phyloP scores from a whole-genome alignment of 2,113 vertebrate species.

The Rhineura floridana region DNA sequence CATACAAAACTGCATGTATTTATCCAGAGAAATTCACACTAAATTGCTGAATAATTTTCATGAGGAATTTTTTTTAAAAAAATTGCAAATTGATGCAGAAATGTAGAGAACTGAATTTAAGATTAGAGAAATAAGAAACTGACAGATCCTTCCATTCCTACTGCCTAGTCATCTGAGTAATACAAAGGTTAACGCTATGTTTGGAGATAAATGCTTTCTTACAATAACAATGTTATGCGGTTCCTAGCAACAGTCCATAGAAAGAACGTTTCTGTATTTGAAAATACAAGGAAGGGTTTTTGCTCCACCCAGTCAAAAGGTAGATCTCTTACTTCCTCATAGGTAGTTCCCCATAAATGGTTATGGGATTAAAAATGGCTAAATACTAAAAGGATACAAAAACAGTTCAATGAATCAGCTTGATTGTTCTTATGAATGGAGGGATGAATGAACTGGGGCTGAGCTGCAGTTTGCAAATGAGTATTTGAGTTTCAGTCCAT shows the following conservation, averaged over 20 bases:
- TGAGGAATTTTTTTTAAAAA: no score
- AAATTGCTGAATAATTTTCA: no score
- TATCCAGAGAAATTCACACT: no score
- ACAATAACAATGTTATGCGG: not conserved
- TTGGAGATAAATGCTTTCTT: not conserved
- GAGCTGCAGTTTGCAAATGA: not conserved
- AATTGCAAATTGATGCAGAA: no score
- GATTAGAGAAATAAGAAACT: no score
- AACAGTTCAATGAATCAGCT: not conserved
- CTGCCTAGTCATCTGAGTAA: not conserved
- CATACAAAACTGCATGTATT: no score
- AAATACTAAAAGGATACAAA: conserved; percentile 11
- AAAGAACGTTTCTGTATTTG: not conserved
- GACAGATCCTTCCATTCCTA: no score
- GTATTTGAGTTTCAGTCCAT: not conserved
- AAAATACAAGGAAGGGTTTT: not conserved
- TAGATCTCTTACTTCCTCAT: not conserved
- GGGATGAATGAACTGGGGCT: not conserved
- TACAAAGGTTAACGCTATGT: not conserved
- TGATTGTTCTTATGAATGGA: conserved; percentile 2
- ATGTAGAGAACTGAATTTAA: no score
- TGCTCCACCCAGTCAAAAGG: not conserved
- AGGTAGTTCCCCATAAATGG: conserved; percentile 3
- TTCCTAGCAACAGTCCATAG: not conserved
- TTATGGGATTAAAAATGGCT: conserved; percentile 4